Evolutionary conservation across 2,113 vertebrate species (phyloP), one percentile per base, ranked within the genome.

Genomic region (Lethenteron camtschaticum): DNA sequence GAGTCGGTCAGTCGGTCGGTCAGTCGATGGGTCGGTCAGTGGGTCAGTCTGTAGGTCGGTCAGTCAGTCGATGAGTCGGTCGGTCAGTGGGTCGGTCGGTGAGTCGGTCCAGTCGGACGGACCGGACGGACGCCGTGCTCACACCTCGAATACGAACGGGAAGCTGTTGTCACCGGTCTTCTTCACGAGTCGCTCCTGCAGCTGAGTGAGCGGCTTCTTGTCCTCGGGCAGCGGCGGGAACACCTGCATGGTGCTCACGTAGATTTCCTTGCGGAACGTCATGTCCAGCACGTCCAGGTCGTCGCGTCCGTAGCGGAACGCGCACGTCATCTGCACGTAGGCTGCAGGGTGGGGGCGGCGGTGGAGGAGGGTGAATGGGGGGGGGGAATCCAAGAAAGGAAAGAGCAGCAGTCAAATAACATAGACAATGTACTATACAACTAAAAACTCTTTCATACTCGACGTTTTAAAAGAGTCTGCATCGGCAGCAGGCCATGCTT

Each of bases 191-290:
- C 76, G 79, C 7, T 90, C 85, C 72, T 83, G 82, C 77, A 91
- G 75, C 10, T 79, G 63, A 10, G 84, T 82, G 74, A 81, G 82
- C 13, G 79, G 57, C 57, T 75, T 70, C 9, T 56, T 71, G 57
- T 72, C 78, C 12, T 70, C 80, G 0, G 78, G 76, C 58, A 80
- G 73, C 0, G 77, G 75, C 0, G 89, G 87, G 77, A 82, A 84
- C 72, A 90, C 77, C 79, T 95, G 86, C 55, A 81, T 69, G 6
- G 77, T 78, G 58, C 79, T 71, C n/a, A 84, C 77, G 12, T 87
- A 90, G 74, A 95, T 79, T 76, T 91, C 88, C 81, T 87, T 90
- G 72, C 82, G 80, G 80, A 87, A 94, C 70, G 81, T 86, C 76
- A 95, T 59, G 3, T 85, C 85, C 0, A 90, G 87, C 10, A 94